Base-by-base conservation (phyloP, 2,888 invertebrate genomes). In the Pachliopta kotzebuea region DNA sequence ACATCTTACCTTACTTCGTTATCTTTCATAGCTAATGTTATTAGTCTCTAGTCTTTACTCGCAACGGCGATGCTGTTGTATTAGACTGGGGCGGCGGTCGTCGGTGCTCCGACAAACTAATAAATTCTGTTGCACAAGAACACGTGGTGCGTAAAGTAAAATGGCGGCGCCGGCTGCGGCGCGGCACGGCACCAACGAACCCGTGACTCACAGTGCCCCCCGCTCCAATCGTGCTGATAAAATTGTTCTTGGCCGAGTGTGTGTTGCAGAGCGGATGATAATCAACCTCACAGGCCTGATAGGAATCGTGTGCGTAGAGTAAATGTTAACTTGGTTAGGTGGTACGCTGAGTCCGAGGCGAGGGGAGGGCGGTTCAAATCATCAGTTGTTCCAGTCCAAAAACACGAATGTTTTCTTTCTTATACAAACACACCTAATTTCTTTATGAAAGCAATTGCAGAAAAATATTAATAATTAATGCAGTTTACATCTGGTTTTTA, bases 61-160 rank as follows among this genome's bases (percentile, higher is more conserved):
- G n/a, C n/a, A n/a, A n/a, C n/a, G n/a, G n/a, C n/a, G n/a, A n/a
- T n/a, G n/a, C n/a, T n/a, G n/a, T n/a, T n/a, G n/a, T n/a, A n/a
- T n/a, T n/a, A n/a, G n/a, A n/a, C n/a, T n/a, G 20, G 4, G 14
- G 45, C 20, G 11, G 58, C 31, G 24, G 42, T 37, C 42, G 42
- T 37, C 42, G 11, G 53, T 61, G 20, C 23, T 42, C 17, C 54
- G 21, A 52, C 60, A 53, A 37, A 63, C 21, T 17, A 66, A 56
- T 57, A 53, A 60, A 53, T 31, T 63, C 54, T 62, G 54, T 69
- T 73, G 70, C 68, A 69, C 66, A 77, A 67, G 74, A 86, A 83
- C 89, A 89, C 89, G 88, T 90, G 90, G 86, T 87, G 78, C 71
- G 77, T 82, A 76, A 84, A 83, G 81, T 80, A 90, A 90, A 83